Evolutionary conservation across 2,888 invertebrate genomes (phyloP), one percentile per base, ranked within the genome.

Genomic region (Drosophila anomalata): DNA sequence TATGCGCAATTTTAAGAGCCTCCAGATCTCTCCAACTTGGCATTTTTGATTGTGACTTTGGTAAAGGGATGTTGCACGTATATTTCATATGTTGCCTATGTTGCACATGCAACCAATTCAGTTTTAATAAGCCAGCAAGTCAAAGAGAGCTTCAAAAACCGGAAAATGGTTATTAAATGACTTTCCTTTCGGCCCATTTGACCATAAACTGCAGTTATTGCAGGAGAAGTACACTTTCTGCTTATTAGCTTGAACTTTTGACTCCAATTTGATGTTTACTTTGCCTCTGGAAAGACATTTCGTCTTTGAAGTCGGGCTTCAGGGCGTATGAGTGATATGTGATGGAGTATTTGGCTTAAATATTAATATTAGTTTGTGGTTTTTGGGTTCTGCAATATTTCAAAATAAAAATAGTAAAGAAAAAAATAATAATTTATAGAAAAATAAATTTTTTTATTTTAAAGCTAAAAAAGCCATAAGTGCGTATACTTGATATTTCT

Each of bases 1-100:
- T 73, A 79, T 79, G 62, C 66, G 77, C 63, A 59, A 68, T 75
- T 55, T 59, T 59, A 41, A 31, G 36, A 51, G 50, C 50, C 48
- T 17, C 17, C 17, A 17, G 17, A 17, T 17, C 17, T 17, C 1
- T 1, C 17, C 17, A 54, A 52, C 41, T 47, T 46, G 12, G 67
- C 17, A 17, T 17, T 22, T 60, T 29, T 60, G 56, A 67, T 71
- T 77, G 66, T 74, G 60, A 69, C 31, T 54, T 52, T 51, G 46
- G 58, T 59, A 55, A 54, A 36, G 47, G 42, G 53, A 55, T 48
- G 48, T 33, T 12, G 12, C 31, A 33, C 4, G 2, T 12, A 2
- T 3, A 24, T 24, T 17, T 17, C 1, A 4, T 24, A 24, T 24
- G 22, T 24, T 24, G 22, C 22, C 3, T 4, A 24, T 17, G 22